Evolutionary conservation across 2,888 invertebrate genomes (phyloP).

Genomic region (Callyntrura sp.): DNA sequence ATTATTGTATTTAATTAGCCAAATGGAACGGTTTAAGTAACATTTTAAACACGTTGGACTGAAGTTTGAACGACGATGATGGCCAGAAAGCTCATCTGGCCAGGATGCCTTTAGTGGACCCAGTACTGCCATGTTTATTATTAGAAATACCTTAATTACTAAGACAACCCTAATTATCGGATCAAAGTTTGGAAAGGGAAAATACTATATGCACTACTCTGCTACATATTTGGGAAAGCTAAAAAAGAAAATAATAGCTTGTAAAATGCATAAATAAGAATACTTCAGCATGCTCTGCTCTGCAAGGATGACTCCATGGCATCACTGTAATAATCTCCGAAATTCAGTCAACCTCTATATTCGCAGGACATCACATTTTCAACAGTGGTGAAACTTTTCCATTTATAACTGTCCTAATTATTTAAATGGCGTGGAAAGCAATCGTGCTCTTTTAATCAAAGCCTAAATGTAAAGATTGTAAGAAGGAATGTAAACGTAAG

Average conservation of each 20-base stretch:
- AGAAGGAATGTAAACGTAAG: not conserved
- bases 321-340: not conserved
- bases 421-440: conserved; percentile 33
- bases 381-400: not conserved
- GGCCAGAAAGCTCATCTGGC: not conserved
- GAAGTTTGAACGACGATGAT: not conserved
- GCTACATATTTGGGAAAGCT: no score
- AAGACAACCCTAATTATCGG: no score
- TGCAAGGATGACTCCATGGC: no score
- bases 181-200: no score
- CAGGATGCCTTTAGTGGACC: not conserved
- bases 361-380: not conserved
- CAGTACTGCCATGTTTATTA: no score
- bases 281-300: no score
- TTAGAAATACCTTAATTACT: no score
- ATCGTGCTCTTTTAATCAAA: conserved; percentile 49
- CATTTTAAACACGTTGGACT: not conserved
- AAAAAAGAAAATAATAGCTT: no score
- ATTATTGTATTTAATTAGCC: not conserved
- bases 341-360: conserved; percentile 36
- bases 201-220: no score
- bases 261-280: no score
- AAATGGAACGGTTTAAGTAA: not conserved
- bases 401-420: not conserved
- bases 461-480: not conserved